A percentile compares a stretch with the other conserved stretches of the same genome.
These are phyloP conservation scores for Microcebus tavaratra DNA, from an alignment of 2,113 vertebrate species.

Conservation along the genomic window DNA sequence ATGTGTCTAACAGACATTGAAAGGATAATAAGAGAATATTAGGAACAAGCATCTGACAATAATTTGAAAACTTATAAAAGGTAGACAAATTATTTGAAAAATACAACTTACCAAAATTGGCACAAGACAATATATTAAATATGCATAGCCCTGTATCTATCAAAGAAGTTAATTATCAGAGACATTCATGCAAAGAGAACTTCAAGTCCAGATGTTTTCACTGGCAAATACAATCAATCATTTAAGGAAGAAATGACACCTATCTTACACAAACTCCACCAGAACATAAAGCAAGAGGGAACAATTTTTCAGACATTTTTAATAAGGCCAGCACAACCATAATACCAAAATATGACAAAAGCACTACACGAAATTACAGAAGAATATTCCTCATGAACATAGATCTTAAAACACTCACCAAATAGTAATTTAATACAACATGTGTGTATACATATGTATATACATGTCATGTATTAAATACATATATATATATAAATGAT, in stretches of 20 bases:
- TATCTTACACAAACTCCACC: background rate
- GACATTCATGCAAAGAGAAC: background rate
- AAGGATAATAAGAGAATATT: background rate
- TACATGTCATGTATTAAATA: background rate
- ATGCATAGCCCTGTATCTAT: background rate
- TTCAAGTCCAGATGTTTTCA: background rate
- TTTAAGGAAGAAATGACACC: constrained; percentile 11
- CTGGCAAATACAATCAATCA: background rate
- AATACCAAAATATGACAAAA: background rate
- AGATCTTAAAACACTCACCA: background rate
- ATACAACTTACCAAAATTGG: background rate
- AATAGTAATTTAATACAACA: background rate
- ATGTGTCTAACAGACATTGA: background rate
- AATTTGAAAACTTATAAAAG: background rate
- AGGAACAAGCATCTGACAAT: background rate
- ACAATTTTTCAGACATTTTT: background rate
- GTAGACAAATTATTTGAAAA: constrained; percentile 2
- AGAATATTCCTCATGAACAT: background rate
- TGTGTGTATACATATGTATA: background rate
- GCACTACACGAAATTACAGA: background rate
- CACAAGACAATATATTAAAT: background rate
- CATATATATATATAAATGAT: background rate
- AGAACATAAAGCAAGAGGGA: background rate
- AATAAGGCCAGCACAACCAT: background rate
- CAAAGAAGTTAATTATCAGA: constrained; percentile 1